phyloP scores from a whole-genome alignment of 37 sponge, comb jelly and placozoan genomes.

The Chondrilla cf. caribensis region DNA sequence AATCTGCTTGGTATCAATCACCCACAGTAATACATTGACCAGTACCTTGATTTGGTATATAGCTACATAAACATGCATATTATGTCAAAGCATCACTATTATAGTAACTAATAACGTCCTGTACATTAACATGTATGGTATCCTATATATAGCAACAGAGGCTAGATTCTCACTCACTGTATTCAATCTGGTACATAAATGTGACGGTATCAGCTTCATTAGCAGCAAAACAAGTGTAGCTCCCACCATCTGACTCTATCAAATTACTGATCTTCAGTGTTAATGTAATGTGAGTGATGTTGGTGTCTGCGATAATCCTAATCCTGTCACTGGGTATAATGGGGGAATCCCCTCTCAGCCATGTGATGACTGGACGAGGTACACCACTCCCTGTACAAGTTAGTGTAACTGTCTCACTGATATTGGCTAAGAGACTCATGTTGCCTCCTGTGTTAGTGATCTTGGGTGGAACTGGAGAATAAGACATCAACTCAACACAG shows the following conservation, averaged over 20 bases:
- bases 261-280: not conserved
- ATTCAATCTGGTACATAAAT: no score
- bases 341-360: constrained; percentile 2
- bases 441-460: not conserved
- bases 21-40: no score
- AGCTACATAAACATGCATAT: no score
- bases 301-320: not conserved
- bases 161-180: no score
- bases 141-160: no score
- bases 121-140: no score
- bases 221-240: not conserved
- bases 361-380: constrained; percentile 17
- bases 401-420: not conserved
- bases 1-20: no score
- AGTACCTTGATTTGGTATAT: no score
- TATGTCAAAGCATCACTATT: no score
- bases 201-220: constrained; percentile 9
- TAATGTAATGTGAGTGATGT: not conserved
- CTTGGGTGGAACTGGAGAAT: no score
- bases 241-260: not conserved
- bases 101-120: no score
- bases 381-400: not conserved
- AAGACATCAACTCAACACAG: no score
- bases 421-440: not conserved
- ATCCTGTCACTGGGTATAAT: not conserved